Evolutionary conservation across 2,888 invertebrate species (phyloP).

Genomic region (Eustalomyia histrio): DNA sequence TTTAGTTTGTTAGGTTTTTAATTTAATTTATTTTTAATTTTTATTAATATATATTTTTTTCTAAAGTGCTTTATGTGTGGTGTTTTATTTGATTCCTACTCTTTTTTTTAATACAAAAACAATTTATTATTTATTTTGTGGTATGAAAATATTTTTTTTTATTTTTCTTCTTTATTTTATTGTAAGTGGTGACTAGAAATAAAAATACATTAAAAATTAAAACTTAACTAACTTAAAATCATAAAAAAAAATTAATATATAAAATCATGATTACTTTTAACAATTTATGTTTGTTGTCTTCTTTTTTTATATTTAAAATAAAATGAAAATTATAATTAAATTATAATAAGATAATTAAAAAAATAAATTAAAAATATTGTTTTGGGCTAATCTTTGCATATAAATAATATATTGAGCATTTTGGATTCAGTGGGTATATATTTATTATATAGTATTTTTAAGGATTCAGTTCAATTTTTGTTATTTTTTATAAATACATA

Average conservation of each 20-base stretch:
- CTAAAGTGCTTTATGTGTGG: constrained; percentile 2
- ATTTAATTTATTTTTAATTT: neutral
- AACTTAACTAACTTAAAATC: constrained; percentile 48
- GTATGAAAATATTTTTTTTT: constrained; percentile 53
- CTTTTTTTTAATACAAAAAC: constrained; percentile 39
- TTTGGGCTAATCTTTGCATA: constrained; percentile 65
- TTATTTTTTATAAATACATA: constrained; percentile 15
- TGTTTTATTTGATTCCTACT: constrained; percentile 12
- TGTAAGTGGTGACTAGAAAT: constrained; percentile 63
- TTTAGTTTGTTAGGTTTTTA: neutral
- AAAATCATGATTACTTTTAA: constrained; percentile 25
- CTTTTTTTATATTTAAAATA: constrained; percentile 14
- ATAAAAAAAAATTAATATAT: constrained; percentile 25
- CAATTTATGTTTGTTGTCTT: constrained; percentile 20
- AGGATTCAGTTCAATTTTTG: neutral
- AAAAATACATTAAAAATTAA: constrained; percentile 59
- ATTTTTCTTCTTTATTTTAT: constrained; percentile 42
- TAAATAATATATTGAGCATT: constrained; percentile 61
- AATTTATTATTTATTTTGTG: constrained; percentile 27
- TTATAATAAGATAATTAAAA: constrained; percentile 38
- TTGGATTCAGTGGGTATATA: constrained; percentile 40
- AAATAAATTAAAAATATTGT: constrained; percentile 50
- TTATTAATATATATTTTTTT: constrained; percentile 11
- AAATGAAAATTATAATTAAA: constrained; percentile 47
- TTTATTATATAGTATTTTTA: neutral